Evolutionary conservation across 2,888 invertebrate species (phyloP).

Genomic region (Uropetala carovei): DNA sequence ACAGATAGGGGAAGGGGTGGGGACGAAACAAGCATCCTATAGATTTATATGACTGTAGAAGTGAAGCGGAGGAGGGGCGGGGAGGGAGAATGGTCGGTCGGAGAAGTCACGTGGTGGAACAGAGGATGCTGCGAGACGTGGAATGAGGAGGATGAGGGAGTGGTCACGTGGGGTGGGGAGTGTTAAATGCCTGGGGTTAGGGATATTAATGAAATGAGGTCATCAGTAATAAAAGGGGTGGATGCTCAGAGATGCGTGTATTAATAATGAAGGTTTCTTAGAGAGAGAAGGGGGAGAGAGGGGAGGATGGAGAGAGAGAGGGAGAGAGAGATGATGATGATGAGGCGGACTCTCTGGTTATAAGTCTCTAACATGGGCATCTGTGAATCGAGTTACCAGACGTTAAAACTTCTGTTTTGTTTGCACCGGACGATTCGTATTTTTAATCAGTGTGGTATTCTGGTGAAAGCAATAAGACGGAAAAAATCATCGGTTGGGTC

Average conservation of each 20-base stretch:
- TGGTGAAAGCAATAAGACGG: conserved; percentile 13
- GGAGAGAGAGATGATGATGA: neutral
- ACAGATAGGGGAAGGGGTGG: neutral
- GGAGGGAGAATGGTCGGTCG: neutral
- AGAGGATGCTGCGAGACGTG: neutral
- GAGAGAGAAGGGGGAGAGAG: neutral
- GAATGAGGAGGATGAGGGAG: neutral
- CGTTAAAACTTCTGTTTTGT: neutral
- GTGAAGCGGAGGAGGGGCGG: neutral
- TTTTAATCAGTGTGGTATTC: conserved; percentile 3
- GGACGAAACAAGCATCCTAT: conserved; percentile 18
- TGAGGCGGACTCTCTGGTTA: neutral
- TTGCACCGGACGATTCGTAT: neutral
- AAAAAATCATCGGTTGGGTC: neutral
- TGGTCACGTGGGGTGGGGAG: conserved; percentile 25
- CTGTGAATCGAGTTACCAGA: conserved; percentile 32
- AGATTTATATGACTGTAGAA: conserved; percentile 20
- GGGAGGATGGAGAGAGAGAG: neutral
- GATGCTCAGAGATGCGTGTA: conserved; percentile 60
- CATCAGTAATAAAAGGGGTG: conserved; percentile 59
- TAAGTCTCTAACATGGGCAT: neutral
- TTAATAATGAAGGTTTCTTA: conserved; percentile 58
- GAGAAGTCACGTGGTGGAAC: neutral
- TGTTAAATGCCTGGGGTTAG: conserved; percentile 56
- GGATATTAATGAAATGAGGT: conserved; percentile 64